These are phyloP conservation scores for Dysdera silvatica DNA, from an alignment of 1,140 invertebrate species.

Conservation along the genomic window DNA sequence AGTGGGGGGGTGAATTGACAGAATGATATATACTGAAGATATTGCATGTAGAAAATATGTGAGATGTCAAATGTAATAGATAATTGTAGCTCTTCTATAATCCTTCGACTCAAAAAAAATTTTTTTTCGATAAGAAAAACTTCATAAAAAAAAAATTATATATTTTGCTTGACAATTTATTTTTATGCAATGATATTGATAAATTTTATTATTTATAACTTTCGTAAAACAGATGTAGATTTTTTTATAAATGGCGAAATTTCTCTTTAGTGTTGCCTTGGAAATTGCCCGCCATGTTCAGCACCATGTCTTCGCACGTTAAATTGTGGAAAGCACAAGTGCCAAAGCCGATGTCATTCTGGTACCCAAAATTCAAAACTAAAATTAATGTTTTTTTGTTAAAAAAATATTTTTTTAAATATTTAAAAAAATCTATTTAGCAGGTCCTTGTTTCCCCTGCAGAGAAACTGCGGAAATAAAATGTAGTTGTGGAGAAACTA, in stretches of 20 bases:
- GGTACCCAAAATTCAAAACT: constrained; percentile 30
- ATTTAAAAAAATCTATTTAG: background rate
- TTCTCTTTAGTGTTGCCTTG: constrained; percentile 63
- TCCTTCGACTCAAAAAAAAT: too few relatives aligned
- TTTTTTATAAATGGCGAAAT: background rate
- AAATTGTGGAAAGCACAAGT: constrained; percentile 82
- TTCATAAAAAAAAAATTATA: background rate
- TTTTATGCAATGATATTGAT: too few relatives aligned
- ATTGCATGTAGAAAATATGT: too few relatives aligned
- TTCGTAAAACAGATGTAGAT: background rate
- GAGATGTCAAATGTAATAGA: too few relatives aligned
- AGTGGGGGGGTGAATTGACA: too few relatives aligned
- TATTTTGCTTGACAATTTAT: background rate
- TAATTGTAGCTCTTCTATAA: too few relatives aligned
- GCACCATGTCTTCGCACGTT: constrained; percentile 74
- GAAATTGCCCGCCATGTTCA: constrained; percentile 75
- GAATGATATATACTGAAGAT: too few relatives aligned
- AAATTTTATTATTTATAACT: background rate
- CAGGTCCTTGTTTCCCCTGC: constrained; percentile 85
- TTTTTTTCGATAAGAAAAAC: background rate
- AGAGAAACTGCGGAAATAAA: constrained; percentile 63
- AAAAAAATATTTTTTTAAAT: background rate
- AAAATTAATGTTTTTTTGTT: background rate
- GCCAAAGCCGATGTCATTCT: constrained; percentile 70
- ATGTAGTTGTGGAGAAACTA: constrained; percentile 73